These are phyloP conservation scores for Nilaparvata lugens DNA, from an alignment of 1,140 invertebrate species.

Conservation along the genomic window DNA sequence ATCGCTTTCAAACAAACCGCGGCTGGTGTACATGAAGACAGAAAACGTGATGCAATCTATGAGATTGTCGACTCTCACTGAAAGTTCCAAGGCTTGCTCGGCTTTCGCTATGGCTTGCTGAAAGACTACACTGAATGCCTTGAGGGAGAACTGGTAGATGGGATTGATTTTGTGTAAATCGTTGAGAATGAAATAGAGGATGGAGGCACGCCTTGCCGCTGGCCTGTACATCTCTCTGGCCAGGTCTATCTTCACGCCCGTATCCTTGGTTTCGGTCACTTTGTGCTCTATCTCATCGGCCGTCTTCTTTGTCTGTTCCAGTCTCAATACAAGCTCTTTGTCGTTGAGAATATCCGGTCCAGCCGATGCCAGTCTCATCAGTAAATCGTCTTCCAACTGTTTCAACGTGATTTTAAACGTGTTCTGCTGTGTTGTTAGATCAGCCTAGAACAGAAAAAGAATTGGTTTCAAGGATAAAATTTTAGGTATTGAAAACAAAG, in stretches of 20 bases:
- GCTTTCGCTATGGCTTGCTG: slow-evolving; percentile 73
- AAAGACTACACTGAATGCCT: slow-evolving; percentile 90
- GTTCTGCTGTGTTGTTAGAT: slow-evolving; percentile 87
- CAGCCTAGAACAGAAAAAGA: slow-evolving; percentile 33
- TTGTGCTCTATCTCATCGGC: slow-evolving; percentile 85
- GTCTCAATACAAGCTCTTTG: slow-evolving; percentile 79
- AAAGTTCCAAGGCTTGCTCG: slow-evolving; percentile 53
- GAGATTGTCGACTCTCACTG: slow-evolving; percentile 63
- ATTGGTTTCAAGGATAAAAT: background rate
- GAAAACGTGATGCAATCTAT: slow-evolving; percentile 83
- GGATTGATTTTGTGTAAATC: slow-evolving; percentile 90
- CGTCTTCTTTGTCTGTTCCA: slow-evolving; percentile 89
- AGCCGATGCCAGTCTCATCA: slow-evolving; percentile 77
- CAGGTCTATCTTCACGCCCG: slow-evolving; percentile 79
- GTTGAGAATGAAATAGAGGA: slow-evolving; percentile 91
- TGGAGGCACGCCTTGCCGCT: slow-evolving; percentile 74
- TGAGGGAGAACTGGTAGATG: slow-evolving; percentile 93
- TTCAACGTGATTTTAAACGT: slow-evolving; percentile 91
- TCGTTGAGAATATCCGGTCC: slow-evolving; percentile 86
- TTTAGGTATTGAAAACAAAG: too few species aligned
- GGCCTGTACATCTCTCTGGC: slow-evolving; percentile 82
- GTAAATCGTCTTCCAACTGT: slow-evolving; percentile 77
- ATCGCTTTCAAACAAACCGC: slow-evolving; percentile 87
- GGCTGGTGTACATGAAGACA: slow-evolving; percentile 78
- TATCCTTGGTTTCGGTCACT: slow-evolving; percentile 77